phyloP scores from a whole-genome alignment of 2,113 vertebrate genomes.

The Sporophila hypoxantha region DNA sequence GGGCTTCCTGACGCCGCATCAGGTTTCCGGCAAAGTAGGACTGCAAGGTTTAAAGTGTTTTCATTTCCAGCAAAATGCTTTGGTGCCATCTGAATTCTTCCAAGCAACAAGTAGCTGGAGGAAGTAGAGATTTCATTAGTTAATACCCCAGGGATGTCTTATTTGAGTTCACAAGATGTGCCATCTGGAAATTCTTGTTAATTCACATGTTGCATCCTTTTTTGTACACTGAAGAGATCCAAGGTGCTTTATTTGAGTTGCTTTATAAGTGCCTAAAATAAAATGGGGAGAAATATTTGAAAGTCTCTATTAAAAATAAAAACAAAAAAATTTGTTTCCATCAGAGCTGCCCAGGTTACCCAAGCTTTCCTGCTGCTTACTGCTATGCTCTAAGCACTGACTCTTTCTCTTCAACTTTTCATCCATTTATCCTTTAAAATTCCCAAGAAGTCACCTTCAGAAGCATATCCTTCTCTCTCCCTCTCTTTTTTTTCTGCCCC shows the following conservation, averaged over 20 bases:
- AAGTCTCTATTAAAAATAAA: neutral
- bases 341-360: neutral
- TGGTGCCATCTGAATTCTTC: conserved; percentile 23
- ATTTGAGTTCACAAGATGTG: neutral
- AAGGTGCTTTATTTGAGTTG: conserved; percentile 9
- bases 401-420: neutral
- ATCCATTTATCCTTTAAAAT: neutral
- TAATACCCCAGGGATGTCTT: conserved; percentile 36
- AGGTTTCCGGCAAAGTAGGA: neutral
- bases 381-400: neutral
- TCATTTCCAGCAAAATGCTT: conserved; percentile 7
- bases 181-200: conserved; percentile 44
- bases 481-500: neutral
- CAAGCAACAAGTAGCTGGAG: conserved; percentile 27
- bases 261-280: conserved; percentile 4
- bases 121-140: conserved; percentile 44
- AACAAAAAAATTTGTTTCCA: neutral
- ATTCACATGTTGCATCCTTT: conserved; percentile 25
- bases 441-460: neutral
- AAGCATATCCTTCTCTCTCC: neutral
- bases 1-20: neutral
- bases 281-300: neutral
- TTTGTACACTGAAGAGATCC: conserved; percentile 1
- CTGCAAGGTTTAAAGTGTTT: neutral
- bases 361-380: neutral